phyloP scores from a whole-genome alignment of 2,113 vertebrate genomes.

The Peromyscus californicus region DNA sequence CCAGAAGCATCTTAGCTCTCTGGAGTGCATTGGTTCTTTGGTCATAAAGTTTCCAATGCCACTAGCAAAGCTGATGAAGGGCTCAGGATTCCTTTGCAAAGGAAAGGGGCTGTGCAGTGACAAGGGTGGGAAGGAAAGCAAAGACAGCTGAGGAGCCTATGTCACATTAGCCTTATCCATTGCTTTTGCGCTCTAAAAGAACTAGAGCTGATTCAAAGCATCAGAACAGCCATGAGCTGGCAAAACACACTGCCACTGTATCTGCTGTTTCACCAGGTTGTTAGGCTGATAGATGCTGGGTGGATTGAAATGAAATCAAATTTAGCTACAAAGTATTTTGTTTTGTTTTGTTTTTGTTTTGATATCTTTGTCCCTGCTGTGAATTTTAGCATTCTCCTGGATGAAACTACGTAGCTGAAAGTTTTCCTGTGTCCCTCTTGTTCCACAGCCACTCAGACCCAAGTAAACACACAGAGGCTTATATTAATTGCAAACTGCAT shows the following conservation, averaged over 20 bases:
- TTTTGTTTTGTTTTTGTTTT: background rate
- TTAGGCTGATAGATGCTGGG: background rate
- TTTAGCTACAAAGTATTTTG: background rate
- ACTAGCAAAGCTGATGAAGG: conserved; percentile 76
- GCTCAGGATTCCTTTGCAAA: conserved; percentile 67
- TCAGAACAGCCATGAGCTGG: background rate
- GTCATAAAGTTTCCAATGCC: conserved; percentile 77
- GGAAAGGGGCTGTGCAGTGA: conserved; percentile 44
- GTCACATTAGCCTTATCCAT: background rate
- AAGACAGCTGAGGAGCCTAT: conserved; percentile 27
- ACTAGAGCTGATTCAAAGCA: conserved; percentile 4
- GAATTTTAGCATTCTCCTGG: background rate
- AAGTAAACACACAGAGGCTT: no score
- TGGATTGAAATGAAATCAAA: conserved; percentile 13
- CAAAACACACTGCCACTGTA: background rate
- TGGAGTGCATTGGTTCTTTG: conserved; percentile 58
- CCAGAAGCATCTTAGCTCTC: conserved; percentile 71
- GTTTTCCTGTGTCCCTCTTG: no score
- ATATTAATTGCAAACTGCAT: no score
- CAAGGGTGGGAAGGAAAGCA: conserved; percentile 47
- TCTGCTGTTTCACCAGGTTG: background rate
- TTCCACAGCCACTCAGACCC: no score
- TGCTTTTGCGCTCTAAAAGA: conserved; percentile 52
- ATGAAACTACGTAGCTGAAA: background rate
- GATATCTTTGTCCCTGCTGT: background rate